Conservation (phyloP, 2,797 vertebrate genomes). For the Anisognathus igniventris region DNA sequence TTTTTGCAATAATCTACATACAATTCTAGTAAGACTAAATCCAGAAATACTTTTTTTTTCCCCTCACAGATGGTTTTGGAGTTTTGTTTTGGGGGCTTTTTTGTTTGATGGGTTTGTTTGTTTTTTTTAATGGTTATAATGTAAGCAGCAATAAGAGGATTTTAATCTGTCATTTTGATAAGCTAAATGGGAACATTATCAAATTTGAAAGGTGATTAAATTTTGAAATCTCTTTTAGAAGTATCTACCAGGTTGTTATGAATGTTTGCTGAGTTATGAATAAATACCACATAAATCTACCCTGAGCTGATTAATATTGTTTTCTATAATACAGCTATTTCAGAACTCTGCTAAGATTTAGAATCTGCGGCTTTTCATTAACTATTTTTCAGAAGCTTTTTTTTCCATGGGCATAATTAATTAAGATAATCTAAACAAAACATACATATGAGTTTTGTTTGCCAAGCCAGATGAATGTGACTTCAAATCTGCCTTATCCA, state of each 20-base stretch:
- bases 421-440: neutral
- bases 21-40: neutral
- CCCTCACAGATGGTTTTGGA: neutral
- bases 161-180: neutral
- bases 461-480: neutral
- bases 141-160: neutral
- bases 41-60: fast-evolving
- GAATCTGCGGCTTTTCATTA: neutral
- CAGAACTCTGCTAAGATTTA: neutral
- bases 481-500: neutral
- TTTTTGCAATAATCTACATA: neutral
- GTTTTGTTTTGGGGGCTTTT: neutral
- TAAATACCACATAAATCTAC: neutral
- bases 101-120: neutral
- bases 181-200: neutral
- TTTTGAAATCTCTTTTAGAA: neutral
- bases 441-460: neutral
- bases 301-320: neutral
- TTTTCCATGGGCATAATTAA: neutral
- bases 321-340: neutral
- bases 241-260: neutral
- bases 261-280: neutral
- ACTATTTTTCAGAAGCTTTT: neutral
- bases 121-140: neutral
- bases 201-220: neutral